Evolutionary conservation across 2,113 vertebrate genomes (phyloP), one percentile per base, ranked within the genome.

Genomic region (Melanotaenia duboulayi): DNA sequence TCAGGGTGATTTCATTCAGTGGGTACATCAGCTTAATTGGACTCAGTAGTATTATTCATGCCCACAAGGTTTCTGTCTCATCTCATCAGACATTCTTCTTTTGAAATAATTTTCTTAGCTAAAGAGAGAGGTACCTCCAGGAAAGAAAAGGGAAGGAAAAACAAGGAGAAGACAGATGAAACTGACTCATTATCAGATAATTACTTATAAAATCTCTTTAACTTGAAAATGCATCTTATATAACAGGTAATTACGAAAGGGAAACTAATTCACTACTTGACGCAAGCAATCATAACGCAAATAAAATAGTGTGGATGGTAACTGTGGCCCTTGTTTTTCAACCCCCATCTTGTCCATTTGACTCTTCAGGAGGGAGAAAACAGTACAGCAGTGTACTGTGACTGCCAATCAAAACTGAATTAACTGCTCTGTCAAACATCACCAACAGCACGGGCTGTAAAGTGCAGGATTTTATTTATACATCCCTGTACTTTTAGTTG

Each of bases 1-100:
- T 88, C 81, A 71, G 76, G 55, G 55, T 80, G 84, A 90, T 90
- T 88, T 85, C 75, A 89, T 87, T 90, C 82, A 82, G 65, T 71
- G 79, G 74, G 50, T 76, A 76, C 74, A 86, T 89, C 84, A 87
- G 66, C 76, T 81, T 93, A 92, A 92, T 92, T 89, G 82, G 88
- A 78, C 83, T 86, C 76, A 35, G 74, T 75, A 80, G 75, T 86
- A 84, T 86, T 82, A 83, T 80, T 87, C 82, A 89, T 87, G 76
- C 85, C 84, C 84, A 89, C 69, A 86, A 90, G 85, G 83, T 85
- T 81, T 86, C 81, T 71, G 71, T 86, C 76, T 73, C 79, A 80
- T 86, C 76, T 75, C 61, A 84, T 82, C 73, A 81, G 61, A 78
- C 50, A 65, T 51, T 61, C 49, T 77, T 76, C 48, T 50, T 83